Conservation (phyloP, 2,113 vertebrate species). For the Aegypius monachus region DNA sequence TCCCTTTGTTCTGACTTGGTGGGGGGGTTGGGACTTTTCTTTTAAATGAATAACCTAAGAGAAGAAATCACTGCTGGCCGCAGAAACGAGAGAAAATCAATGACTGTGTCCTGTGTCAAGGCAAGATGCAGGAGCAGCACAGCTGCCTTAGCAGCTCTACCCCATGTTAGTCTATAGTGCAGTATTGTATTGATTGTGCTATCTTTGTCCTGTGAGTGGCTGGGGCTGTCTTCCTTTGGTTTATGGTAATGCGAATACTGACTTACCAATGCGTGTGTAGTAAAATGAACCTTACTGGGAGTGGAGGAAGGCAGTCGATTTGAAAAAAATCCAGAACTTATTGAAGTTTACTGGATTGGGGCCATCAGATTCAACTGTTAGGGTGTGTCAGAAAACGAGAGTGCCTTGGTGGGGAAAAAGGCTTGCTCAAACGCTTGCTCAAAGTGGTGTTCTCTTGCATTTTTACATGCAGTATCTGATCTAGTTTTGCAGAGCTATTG, state of each 20-base stretch:
- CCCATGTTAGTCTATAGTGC: fast-evolving
- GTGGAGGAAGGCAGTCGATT: background rate
- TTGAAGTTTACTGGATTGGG: background rate
- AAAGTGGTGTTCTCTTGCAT: background rate
- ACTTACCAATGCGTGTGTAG: fast-evolving
- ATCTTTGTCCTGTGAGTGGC: too few species aligned
- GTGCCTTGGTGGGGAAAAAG: background rate
- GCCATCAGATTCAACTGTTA: background rate
- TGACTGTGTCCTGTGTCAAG: background rate
- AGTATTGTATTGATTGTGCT: background rate
- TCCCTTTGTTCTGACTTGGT: background rate
- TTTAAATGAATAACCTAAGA: background rate
- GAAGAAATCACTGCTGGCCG: background rate
- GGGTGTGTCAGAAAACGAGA: background rate
- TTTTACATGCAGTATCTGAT: background rate
- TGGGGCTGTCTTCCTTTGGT: background rate
- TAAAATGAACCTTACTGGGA: background rate
- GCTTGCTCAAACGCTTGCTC: background rate
- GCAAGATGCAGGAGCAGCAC: background rate
- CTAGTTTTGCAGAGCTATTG: background rate
- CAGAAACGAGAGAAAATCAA: background rate
- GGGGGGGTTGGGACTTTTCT: background rate
- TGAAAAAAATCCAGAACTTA: background rate
- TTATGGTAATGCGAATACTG: fast-evolving
- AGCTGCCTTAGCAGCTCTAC: background rate